Evolutionary conservation across 2,113 vertebrate species (phyloP), one percentile per base, ranked within the genome.

Genomic region (Oncorhynchus tshawytscha): DNA sequence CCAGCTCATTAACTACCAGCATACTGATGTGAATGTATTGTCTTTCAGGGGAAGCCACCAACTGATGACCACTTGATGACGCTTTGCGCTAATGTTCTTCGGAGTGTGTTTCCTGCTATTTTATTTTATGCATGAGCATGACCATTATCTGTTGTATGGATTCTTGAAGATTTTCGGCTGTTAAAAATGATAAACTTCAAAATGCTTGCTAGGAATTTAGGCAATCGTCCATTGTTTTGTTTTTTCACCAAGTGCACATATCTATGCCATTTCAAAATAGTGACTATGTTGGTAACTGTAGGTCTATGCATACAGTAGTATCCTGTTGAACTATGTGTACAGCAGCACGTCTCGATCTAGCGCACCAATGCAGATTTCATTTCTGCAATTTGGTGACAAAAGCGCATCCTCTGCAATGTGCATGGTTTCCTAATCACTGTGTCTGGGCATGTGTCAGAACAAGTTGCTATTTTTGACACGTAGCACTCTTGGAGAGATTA

Each of bases 21-120:
- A 54, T 16, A 54, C 66, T 31, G n/a, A 22, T 48, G 1, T 70
- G 67, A 45, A 34, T 45, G 9, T 11, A 3, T 34, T 49, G 34
- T 67, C 20, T 75, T 71, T 54, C 78, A 80, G 78, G 78, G 78
- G 4, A 71, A 75, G 57, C n/a, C 78, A 16, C 67, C 67, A 5
- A 31, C 78, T 24, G 78, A 80, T 27, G 78, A 80, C 4, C 69
- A 71, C 8, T 15, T 80, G 16, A 59, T 80, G 25, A 80, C 49
- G 73, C 45, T 80, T 2, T 80, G 78, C 13, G 51, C 78, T 18
- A 24, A 22, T 12, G 73, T 80, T 1, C 69, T 80, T 5, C 67
- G 18, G 39, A 75, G 78, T 80, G 72, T 31, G 73, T 75, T 49
- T 15, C 9, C 29, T 49, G 54, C 51, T 39, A 25, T 65, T 60